Evolutionary conservation across 1,140 invertebrate genomes (phyloP).

Genomic region (Tetragnatha versicolor): DNA sequence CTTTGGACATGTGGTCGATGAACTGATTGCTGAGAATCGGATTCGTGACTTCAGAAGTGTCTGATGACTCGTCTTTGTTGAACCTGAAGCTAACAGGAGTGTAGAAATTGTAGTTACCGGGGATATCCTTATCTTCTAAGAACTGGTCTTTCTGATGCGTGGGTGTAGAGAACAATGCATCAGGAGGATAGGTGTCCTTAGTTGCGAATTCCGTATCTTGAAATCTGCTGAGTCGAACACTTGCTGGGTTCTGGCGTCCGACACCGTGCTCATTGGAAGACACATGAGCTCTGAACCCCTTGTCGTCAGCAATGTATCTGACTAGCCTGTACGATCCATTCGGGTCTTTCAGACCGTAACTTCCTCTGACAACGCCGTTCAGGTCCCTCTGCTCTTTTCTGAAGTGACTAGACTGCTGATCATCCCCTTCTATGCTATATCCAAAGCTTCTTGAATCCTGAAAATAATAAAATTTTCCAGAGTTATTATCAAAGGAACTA

Average conservation of each 20-base stretch:
- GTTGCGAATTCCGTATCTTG: too few species aligned
- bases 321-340: slow-evolving; percentile 28
- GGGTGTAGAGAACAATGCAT: too few species aligned
- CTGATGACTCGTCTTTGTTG: too few species aligned
- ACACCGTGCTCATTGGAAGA: slow-evolving; percentile 41
- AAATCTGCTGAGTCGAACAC: not conserved
- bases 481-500: too few species aligned
- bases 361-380: slow-evolving; percentile 42
- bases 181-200: too few species aligned
- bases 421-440: slow-evolving; percentile 1
- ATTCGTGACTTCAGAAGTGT: too few species aligned
- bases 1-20: too few species aligned
- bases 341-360: slow-evolving; percentile 36
- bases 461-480: not conserved
- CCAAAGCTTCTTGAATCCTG: slow-evolving; percentile 4
- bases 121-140: too few species aligned
- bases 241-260: slow-evolving; percentile 24
- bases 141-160: too few species aligned
- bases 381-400: slow-evolving; percentile 33
- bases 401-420: slow-evolving; percentile 19
- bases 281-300: slow-evolving; percentile 44
- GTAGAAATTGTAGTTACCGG: too few species aligned
- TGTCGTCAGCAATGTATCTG: slow-evolving; percentile 37
- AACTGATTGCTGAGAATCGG: too few species aligned
- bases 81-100: too few species aligned